Evolutionary conservation across 2,797 vertebrate species (phyloP), one percentile per base, ranked within the genome.

Genomic region (Capromys pilorides): DNA sequence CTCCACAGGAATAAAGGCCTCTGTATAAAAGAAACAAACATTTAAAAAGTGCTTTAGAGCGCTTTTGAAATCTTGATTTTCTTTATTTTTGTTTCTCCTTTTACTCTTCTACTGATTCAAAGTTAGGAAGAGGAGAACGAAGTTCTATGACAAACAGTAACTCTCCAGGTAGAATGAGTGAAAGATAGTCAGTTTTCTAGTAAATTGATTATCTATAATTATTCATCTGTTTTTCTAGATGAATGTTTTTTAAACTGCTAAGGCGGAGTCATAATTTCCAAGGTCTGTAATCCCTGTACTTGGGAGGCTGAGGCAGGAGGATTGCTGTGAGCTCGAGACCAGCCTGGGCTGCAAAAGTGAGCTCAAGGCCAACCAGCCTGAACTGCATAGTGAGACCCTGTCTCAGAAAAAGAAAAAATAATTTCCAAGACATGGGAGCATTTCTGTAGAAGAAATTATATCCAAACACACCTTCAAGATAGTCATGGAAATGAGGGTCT

Each of bases 81-180:
- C 13, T 92, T 90, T 81, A 57, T 82, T 92, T 75, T 69, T 81
- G 26, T 84, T 61, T 78, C 62, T 78, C 31, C 16, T 33, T n/a
- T 90, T 77, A 18, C 28, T 89, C 92, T 92, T 71, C 36, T 84
- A 62, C 62, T 80, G 21, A 66, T 79, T 90, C 9, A 78, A 90
- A 93, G 21, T 59, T 78, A 62, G 39, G 54, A 61, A 69, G 62
- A 91, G 2, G 61, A 84, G 59, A 62, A 82, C 61, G 49, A 86
- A 75, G 41, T 88, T 36, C 12, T 84, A 0, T 26, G 77, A 59
- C 14, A 51, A 90, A 36, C 3, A 73, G 11, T 57, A 36, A 59
- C 19, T 69, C 87, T 66, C 41, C 12, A 21, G 16, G 41, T 1
- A 41, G 45, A 75, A 75, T 75, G 49, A 96, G 31, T 62, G 51